Percentiles rank a stretch among this genome's conserved stretches.
phyloP scores from a whole-genome alignment of 2,888 invertebrate genomes.

The Heliconius erato region DNA sequence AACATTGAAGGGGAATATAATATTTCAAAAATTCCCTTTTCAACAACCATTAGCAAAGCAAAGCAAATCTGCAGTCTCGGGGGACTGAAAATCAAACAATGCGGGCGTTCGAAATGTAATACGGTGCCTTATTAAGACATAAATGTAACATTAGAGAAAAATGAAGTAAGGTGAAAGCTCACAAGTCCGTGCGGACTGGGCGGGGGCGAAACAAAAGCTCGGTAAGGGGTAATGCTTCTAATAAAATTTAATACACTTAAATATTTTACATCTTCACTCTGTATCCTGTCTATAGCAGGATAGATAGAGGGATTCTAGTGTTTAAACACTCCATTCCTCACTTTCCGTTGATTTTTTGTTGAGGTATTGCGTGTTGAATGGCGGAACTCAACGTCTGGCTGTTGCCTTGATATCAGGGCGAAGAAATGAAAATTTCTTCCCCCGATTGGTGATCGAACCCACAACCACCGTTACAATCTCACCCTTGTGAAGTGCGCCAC shows the following conservation, averaged over 20 bases:
- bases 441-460: too few species aligned
- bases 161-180: constrained; percentile 71
- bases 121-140: constrained; percentile 82
- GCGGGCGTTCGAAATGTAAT: constrained; percentile 76
- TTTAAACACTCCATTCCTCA: too few species aligned
- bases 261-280: constrained; percentile 66
- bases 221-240: constrained; percentile 79
- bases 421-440: too few species aligned
- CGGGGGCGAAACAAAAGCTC: constrained; percentile 74
- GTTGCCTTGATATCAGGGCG: too few species aligned
- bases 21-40: constrained; percentile 72
- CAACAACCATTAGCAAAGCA: constrained; percentile 72
- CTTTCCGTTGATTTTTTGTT: too few species aligned
- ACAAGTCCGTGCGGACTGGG: constrained; percentile 58
- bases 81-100: constrained; percentile 83
- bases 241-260: constrained; percentile 85
- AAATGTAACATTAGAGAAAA: constrained; percentile 81
- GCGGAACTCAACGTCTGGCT: too few species aligned
- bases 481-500: too few species aligned
- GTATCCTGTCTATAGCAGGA: too few species aligned
- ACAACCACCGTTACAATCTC: too few species aligned
- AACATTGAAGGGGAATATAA: constrained; percentile 30
- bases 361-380: too few species aligned
- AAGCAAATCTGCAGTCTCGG: constrained; percentile 74
- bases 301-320: too few species aligned